phyloP scores from a whole-genome alignment of 2,888 invertebrate species.

The Zygothrica quintamaculata region DNA sequence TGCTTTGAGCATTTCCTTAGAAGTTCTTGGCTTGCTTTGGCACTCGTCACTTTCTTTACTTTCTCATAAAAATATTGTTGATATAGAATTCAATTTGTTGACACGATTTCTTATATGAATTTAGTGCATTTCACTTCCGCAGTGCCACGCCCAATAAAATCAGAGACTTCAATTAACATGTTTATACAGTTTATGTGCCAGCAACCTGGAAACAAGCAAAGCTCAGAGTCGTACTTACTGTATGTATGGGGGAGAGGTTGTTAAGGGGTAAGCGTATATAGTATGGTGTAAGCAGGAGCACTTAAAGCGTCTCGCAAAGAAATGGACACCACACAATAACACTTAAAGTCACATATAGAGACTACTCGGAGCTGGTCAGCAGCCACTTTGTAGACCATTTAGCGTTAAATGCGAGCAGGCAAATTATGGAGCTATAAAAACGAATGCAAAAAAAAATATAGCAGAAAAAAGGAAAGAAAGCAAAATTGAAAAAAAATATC shows the following conservation, averaged over 20 bases:
- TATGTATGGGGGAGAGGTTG: slow-evolving; percentile 16
- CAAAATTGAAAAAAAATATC: no score
- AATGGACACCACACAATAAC: slow-evolving; percentile 61
- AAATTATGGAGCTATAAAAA: slow-evolving; percentile 68
- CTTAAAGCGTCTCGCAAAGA: slow-evolving; percentile 38
- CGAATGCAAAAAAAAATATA: no score
- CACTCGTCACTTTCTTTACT: no score
- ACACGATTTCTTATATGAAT: slow-evolving; percentile 16
- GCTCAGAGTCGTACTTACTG: slow-evolving; percentile 40
- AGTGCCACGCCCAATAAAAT: slow-evolving; percentile 47
- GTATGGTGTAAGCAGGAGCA: slow-evolving; percentile 24
- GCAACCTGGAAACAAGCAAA: slow-evolving; percentile 49
- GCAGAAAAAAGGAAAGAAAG: no score
- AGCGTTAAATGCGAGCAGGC: slow-evolving; percentile 71
- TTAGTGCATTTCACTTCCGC: neutral
- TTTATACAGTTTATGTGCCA: slow-evolving; percentile 62
- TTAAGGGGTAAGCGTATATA: neutral
- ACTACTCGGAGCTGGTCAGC: slow-evolving; percentile 39
- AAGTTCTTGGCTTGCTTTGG: no score
- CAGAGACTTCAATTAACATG: slow-evolving; percentile 67
- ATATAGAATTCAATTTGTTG: neutral
- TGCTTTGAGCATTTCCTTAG: no score
- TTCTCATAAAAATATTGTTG: slow-evolving; percentile 1
- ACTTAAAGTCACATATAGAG: slow-evolving; percentile 64
- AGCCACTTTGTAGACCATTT: slow-evolving; percentile 69